Conservation (phyloP, 2,888 invertebrate genomes). For the Acanthacorydalis orientalis region DNA sequence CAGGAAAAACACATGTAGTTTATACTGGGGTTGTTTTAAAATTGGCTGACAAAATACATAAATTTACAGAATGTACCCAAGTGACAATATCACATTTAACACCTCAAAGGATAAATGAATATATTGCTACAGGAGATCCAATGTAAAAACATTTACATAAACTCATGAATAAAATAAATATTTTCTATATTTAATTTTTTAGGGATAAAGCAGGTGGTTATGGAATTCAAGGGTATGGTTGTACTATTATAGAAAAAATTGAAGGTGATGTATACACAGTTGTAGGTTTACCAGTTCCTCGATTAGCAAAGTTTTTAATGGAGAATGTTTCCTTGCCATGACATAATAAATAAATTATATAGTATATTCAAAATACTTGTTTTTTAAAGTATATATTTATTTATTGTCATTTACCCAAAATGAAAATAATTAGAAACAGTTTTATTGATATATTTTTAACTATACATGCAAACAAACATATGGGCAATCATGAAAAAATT, state of each 20-base stretch:
- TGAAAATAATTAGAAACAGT: too few species aligned
- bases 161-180: neutral
- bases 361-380: too few species aligned
- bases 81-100: slow-evolving; percentile 66
- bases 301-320: slow-evolving; percentile 31
- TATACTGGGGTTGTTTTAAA: slow-evolving; percentile 77
- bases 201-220: slow-evolving; percentile 87
- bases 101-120: slow-evolving; percentile 58
- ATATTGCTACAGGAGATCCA: slow-evolving; percentile 78
- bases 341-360: too few species aligned
- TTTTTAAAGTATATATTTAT: too few species aligned
- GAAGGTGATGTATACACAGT: slow-evolving; percentile 80
- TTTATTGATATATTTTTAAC: too few species aligned
- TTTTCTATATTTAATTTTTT: slow-evolving; percentile 15
- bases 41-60: slow-evolving; percentile 35
- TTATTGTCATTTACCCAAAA: too few species aligned
- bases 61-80: slow-evolving; percentile 66
- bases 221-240: slow-evolving; percentile 73
- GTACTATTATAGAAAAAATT: slow-evolving; percentile 63
- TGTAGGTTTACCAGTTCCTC: slow-evolving; percentile 68
- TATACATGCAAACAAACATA: too few species aligned
- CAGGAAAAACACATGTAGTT: slow-evolving; percentile 62
- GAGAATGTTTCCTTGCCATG: too few species aligned
- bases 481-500: too few species aligned
- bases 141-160: slow-evolving; percentile 41